phyloP scores from a whole-genome alignment of 92 coral and sea anemone genomes.

The Parazoanthus darwini region DNA sequence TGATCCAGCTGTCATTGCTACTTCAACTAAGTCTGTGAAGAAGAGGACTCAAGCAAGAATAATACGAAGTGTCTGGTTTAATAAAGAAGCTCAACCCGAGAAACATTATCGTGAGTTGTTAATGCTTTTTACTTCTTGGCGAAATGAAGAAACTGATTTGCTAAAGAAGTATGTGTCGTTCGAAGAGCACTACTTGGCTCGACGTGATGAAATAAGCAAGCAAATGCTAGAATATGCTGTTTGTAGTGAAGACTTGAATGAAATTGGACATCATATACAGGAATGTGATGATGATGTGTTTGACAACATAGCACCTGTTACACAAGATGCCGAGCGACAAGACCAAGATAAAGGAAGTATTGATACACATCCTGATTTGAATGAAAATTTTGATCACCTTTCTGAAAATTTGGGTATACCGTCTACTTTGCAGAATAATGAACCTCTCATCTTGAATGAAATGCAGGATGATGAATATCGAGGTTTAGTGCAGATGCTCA shows the following conservation, averaged over 20 bases:
- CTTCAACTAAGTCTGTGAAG: not conserved
- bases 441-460: too few relatives aligned
- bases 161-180: not conserved
- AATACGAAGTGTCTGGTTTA: too few relatives aligned
- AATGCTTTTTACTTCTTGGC: conserved; percentile 37
- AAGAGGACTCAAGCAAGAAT: too few relatives aligned
- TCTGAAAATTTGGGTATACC: conserved; percentile 5
- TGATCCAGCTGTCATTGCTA: not conserved
- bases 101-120: conserved; percentile 17
- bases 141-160: not conserved
- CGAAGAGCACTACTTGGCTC: conserved; percentile 22
- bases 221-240: conserved; percentile 41
- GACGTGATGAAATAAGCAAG: conserved; percentile 11
- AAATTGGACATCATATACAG: conserved; percentile 32
- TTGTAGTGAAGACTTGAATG: conserved; percentile 44
- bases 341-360: conserved; percentile 15
- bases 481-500: too few relatives aligned
- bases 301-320: conserved; percentile 37
- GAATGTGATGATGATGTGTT: conserved; percentile 21
- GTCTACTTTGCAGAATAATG: not conserved
- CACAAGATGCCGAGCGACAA: conserved; percentile 27
- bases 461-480: too few relatives aligned
- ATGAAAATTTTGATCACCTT: conserved; percentile 4
- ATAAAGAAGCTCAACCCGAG: not conserved
- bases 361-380: conserved; percentile 33